Evolutionary conservation across 1,140 invertebrate genomes (phyloP), one percentile per base, ranked within the genome.

Genomic region (Zelostemma sp.): DNA sequence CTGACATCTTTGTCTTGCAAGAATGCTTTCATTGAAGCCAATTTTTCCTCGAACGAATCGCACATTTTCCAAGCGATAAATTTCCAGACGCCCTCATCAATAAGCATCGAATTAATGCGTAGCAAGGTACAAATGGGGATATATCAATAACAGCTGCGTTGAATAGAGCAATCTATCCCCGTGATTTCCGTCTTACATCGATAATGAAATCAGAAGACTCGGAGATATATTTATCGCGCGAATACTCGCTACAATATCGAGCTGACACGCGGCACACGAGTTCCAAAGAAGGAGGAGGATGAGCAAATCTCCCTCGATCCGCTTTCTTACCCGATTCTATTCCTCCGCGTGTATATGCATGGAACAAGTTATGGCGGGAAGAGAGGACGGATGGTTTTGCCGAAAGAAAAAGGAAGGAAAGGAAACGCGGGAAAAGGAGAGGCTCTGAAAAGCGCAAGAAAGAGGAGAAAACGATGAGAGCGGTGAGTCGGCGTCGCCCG

Each of bases 401-500:
- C 15, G 35, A 16, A 43, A 16, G 33, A 18, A 16, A 50, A 46
- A 43, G 1, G 18, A 50, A 18, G 28, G 6, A 25, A 43, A 6
- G 17, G 1, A 28, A 31, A 72, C 63, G 64, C 54, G 66, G 58
- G 68, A 62, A 67, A 62, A 60, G 47, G 63, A 72, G 59, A 55
- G 14, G 18, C 61, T 43, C 43, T 54, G 56, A 62, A 65, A 68
- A 63, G 61, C 41, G 50, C 56, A 72, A 72, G 69, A 67, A 72
- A 72, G 63, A 56, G 65, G 60, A 72, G 60, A 72, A 72, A 67
- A 64, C 60, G 68, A 72, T 64, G 59, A 70, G 75, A 78, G 77
- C 73, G 74, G 70, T 74, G 80, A 79, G 76, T 78, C 80, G 76
- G 77, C 80, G 82, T 84, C 80, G 80, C 80, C 81, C 74, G 71